Evolutionary conservation across 1,140 invertebrate species (phyloP).

Genomic region (Heliconius himera): DNA sequence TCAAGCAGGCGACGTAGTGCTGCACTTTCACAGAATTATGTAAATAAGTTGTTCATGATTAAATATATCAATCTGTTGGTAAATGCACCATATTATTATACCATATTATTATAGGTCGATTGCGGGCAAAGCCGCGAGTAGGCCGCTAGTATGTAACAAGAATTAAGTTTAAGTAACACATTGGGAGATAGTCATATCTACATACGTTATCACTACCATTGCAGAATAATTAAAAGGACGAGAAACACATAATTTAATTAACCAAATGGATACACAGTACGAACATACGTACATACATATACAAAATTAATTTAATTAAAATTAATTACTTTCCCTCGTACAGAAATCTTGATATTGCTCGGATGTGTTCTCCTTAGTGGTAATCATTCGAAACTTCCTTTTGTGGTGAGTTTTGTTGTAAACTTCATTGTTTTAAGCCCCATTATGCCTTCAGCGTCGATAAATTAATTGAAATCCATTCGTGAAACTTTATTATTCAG

Average conservation of each 20-base stretch:
- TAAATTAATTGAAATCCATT: conserved; percentile 64
- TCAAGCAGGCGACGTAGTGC: too few relatives aligned
- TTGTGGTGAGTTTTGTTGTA: conserved; percentile 31
- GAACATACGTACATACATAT: neutral
- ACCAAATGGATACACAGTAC: neutral
- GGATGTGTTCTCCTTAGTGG: conserved; percentile 4
- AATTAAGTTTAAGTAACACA: neutral
- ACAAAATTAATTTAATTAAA: neutral
- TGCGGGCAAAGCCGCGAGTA: too few relatives aligned
- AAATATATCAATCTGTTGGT: too few relatives aligned
- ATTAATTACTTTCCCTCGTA: neutral
- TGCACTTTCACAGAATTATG: too few relatives aligned
- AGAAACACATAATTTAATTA: neutral
- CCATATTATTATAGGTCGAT: too few relatives aligned
- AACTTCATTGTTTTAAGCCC: conserved; percentile 56
- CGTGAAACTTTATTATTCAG: conserved; percentile 31
- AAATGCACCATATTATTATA: too few relatives aligned
- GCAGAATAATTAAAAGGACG: neutral
- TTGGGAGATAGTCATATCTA: neutral
- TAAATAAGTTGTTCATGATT: too few relatives aligned
- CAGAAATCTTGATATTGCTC: conserved; percentile 10
- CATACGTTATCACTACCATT: neutral
- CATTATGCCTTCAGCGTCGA: conserved; percentile 57
- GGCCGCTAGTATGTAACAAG: neutral
- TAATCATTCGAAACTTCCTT: conserved; percentile 28